Conservation (phyloP, 2,797 vertebrate species). For the Falco peregrinus region DNA sequence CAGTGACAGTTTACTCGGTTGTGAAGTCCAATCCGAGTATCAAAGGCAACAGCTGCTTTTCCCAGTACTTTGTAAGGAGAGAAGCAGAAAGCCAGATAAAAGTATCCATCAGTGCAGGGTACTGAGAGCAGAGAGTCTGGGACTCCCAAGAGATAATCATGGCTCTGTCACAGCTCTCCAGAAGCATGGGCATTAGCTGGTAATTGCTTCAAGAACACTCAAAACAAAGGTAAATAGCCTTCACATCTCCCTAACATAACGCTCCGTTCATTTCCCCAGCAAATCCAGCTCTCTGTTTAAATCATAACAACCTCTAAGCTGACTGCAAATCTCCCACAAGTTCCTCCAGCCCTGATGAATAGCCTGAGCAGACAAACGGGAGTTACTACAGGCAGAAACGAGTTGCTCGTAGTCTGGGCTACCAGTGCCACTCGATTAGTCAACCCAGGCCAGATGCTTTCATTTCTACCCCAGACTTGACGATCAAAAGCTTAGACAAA, state of each 20-base stretch:
- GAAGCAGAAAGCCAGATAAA: background rate
- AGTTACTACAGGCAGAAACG: background rate
- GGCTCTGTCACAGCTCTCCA: background rate
- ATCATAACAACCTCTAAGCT: background rate
- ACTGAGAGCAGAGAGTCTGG: background rate
- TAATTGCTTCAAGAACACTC: slow-evolving; percentile 6
- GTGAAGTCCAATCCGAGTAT: background rate
- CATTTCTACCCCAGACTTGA: background rate
- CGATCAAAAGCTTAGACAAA: background rate
- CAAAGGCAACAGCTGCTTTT: background rate
- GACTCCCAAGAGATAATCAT: background rate
- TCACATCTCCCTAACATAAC: background rate
- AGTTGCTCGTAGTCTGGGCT: background rate
- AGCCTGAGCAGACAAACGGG: background rate
- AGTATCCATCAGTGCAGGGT: background rate
- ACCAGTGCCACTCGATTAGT: background rate
- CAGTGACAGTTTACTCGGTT: background rate
- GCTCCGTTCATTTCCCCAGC: background rate
- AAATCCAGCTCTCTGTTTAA: background rate
- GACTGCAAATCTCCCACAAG: background rate
- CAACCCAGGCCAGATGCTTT: background rate
- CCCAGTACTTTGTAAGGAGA: background rate
- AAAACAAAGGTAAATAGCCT: background rate
- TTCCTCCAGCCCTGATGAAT: background rate
- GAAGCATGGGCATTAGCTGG: background rate